phyloP scores from a whole-genome alignment of 2,797 vertebrate species.

The Otolemur crassicaudatus region DNA sequence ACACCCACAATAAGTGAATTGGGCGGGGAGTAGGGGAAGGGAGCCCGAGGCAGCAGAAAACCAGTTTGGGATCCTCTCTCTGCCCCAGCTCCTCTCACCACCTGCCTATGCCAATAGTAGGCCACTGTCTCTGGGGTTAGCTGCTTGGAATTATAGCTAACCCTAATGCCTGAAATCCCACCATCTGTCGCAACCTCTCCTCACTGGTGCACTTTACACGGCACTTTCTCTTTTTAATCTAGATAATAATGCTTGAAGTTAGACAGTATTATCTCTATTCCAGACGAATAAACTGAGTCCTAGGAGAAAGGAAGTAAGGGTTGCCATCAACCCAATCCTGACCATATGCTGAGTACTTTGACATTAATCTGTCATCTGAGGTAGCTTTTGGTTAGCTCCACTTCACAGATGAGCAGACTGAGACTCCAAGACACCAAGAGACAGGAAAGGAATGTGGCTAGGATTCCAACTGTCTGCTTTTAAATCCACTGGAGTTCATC shows the following conservation, averaged over 20 bases:
- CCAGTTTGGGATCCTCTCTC: neutral
- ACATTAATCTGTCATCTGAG: neutral
- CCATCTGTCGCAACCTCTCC: too few relatives aligned
- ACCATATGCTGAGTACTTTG: rapidly evolving
- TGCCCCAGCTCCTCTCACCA: rapidly evolving
- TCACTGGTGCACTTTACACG: rapidly evolving
- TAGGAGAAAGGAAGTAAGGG: neutral
- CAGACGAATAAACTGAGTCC: neutral
- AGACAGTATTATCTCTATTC: neutral
- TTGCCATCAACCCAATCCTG: neutral
- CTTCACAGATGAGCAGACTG: neutral
- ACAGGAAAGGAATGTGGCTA: neutral
- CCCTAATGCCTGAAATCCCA: neutral
- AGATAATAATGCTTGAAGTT: neutral
- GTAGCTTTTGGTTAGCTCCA: rapidly evolving
- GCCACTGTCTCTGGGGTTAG: neutral
- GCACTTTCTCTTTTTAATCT: neutral
- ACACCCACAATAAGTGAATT: rapidly evolving
- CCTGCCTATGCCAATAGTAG: rapidly evolving
- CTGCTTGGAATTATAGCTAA: neutral
- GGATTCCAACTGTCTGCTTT: neutral
- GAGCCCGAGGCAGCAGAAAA: neutral
- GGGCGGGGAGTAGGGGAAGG: neutral
- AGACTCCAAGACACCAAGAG: neutral
- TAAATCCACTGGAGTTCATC: neutral